phyloP scores from a whole-genome alignment of 2,113 vertebrate genomes.

The Jaculus jaculus region DNA sequence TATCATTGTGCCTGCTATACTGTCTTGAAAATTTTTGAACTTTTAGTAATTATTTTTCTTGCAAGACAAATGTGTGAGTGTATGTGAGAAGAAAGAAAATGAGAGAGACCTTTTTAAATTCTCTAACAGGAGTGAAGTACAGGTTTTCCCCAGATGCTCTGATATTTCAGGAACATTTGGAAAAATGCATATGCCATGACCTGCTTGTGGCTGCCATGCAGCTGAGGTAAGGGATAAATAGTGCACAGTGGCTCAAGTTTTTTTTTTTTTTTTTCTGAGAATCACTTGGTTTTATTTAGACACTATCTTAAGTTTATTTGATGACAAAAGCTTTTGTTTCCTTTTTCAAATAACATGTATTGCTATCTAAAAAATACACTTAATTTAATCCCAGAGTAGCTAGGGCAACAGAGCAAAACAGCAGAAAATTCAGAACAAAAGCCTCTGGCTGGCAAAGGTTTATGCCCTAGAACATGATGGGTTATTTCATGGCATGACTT shows the following conservation, averaged over 20 bases:
- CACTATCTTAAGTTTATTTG: not conserved
- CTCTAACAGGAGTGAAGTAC: slow-evolving; percentile 9
- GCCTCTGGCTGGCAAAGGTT: not conserved
- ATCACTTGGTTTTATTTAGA: not conserved
- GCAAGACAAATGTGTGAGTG: slow-evolving; percentile 61
- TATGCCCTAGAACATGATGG: not conserved
- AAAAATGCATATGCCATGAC: not conserved
- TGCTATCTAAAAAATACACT: not conserved
- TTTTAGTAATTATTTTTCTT: slow-evolving; percentile 65
- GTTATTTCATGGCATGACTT: not conserved
- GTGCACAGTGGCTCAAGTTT: not conserved
- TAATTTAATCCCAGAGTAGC: not conserved
- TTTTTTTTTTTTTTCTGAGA: not conserved
- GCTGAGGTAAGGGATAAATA: not conserved
- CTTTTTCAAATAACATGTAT: not conserved
- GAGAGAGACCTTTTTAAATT: slow-evolving; percentile 54
- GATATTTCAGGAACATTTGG: slow-evolving; percentile 6
- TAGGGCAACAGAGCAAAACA: not conserved
- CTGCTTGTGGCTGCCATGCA: not conserved
- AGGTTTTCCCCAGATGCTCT: not conserved
- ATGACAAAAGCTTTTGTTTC: not conserved
- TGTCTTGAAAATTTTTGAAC: slow-evolving; percentile 52
- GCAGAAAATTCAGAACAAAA: not conserved
- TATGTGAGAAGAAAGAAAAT: slow-evolving; percentile 63
- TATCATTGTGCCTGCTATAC: not conserved